Conservation (phyloP, 2,113 vertebrate genomes). For the Lagopus muta region DNA sequence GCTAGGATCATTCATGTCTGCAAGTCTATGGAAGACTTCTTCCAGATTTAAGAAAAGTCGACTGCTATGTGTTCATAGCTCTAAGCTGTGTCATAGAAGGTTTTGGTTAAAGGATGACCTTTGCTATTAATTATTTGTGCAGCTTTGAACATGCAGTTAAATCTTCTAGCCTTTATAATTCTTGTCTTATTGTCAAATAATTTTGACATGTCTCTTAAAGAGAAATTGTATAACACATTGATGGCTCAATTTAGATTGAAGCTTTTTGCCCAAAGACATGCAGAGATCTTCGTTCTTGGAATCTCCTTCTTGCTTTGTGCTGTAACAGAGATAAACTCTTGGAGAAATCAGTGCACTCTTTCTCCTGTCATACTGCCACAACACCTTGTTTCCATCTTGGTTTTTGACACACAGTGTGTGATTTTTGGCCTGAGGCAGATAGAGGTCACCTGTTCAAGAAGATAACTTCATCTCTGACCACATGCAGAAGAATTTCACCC, state of each 20-base stretch:
- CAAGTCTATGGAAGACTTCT: neutral
- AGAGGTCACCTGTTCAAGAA: neutral
- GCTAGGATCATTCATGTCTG: neutral
- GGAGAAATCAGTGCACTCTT: neutral
- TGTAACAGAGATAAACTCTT: neutral
- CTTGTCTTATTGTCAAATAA: neutral
- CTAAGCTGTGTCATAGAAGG: neutral
- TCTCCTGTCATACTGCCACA: neutral
- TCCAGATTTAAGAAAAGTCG: neutral
- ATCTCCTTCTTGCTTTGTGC: neutral
- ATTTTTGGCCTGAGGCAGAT: neutral
- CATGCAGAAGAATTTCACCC: neutral
- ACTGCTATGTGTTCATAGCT: neutral
- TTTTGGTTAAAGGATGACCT: neutral
- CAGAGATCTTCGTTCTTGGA: neutral
- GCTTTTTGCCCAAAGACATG: neutral
- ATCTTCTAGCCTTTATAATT: neutral
- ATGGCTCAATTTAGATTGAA: accelerated
- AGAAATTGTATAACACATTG: neutral
- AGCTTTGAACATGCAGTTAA: neutral
- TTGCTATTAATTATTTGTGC: neutral
- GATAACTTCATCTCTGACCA: neutral
- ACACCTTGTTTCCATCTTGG: neutral
- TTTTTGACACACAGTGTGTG: neutral
- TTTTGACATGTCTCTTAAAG: neutral